Evolutionary conservation across 2,888 invertebrate genomes (phyloP).

Genomic region (Scotopteryx bipunctaria): DNA sequence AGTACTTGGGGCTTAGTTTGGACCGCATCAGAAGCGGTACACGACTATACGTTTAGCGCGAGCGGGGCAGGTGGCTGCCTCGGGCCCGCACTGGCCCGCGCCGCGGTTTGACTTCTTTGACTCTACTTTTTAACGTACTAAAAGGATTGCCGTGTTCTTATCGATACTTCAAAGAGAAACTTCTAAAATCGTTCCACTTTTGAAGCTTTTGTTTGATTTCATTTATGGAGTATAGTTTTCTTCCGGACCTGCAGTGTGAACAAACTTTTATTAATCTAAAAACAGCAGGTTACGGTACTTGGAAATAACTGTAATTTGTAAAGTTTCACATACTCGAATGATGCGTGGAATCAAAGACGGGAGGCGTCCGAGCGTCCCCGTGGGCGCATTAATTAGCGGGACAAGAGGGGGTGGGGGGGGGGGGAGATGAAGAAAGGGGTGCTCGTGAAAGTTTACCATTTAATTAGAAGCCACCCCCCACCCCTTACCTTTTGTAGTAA

Average conservation of each 20-base stretch:
- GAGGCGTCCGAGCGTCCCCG: constrained; percentile 63
- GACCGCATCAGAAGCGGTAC: constrained; percentile 70
- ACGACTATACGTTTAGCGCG: constrained; percentile 78
- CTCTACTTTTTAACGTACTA: constrained; percentile 72
- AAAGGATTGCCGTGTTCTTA: constrained; percentile 80
- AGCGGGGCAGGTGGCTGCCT: constrained; percentile 45
- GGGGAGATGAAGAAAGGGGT: constrained; percentile 57
- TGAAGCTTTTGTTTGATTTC: constrained; percentile 33
- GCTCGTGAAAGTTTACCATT: constrained; percentile 83
- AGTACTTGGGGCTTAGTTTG: constrained; percentile 76
- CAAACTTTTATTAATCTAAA: no score
- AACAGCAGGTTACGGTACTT: not conserved
- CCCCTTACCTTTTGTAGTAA: constrained; percentile 73
- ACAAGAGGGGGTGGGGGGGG: constrained; percentile 50
- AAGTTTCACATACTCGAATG: constrained; percentile 38
- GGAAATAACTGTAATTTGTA: constrained; percentile 22
- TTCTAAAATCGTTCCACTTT: constrained; percentile 36
- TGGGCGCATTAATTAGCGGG: constrained; percentile 80
- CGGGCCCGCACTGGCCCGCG: constrained; percentile 42
- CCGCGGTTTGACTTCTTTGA: constrained; percentile 64
- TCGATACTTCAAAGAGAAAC: constrained; percentile 62
- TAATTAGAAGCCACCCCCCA: constrained; percentile 76
- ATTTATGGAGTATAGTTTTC: constrained; percentile 7
- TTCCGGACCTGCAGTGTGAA: no score
- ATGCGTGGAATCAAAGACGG: constrained; percentile 48